phyloP scores from a whole-genome alignment of 2,113 vertebrate genomes.

The Isurus oxyrinchus region DNA sequence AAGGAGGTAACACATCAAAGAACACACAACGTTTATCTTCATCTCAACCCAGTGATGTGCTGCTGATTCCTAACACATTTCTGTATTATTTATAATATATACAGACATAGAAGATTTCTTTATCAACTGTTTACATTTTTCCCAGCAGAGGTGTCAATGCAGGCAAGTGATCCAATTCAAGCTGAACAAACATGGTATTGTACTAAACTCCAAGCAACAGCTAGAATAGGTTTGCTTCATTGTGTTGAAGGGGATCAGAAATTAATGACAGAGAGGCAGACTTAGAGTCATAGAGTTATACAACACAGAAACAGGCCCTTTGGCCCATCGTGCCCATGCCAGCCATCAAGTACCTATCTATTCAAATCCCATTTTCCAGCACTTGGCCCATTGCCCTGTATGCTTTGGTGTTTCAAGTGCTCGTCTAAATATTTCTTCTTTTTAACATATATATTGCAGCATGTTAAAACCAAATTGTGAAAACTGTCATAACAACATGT shows the following conservation, averaged over 20 bases:
- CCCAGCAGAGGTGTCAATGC: background rate
- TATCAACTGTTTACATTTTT: background rate
- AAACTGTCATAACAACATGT: background rate
- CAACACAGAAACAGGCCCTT: too few relatives aligned
- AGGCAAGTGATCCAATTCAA: background rate
- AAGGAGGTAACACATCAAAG: background rate
- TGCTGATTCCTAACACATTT: background rate
- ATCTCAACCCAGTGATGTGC: background rate
- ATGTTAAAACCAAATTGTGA: background rate
- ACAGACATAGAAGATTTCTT: background rate
- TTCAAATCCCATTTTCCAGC: too few relatives aligned
- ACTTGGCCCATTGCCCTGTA: too few relatives aligned
- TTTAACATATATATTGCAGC: background rate
- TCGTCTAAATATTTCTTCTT: too few relatives aligned
- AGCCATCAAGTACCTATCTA: too few relatives aligned
- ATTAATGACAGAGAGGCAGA: background rate
- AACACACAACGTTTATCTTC: background rate
- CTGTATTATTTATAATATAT: background rate
- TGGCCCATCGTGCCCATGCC: too few relatives aligned
- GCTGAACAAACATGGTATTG: background rate
- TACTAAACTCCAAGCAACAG: background rate
- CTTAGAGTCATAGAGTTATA: background rate
- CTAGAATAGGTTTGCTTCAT: background rate
- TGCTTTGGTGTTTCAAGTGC: too few relatives aligned
- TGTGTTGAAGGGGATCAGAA: background rate